Conservation (phyloP, 1,140 invertebrate species). For the Colletes latitarsis region DNA sequence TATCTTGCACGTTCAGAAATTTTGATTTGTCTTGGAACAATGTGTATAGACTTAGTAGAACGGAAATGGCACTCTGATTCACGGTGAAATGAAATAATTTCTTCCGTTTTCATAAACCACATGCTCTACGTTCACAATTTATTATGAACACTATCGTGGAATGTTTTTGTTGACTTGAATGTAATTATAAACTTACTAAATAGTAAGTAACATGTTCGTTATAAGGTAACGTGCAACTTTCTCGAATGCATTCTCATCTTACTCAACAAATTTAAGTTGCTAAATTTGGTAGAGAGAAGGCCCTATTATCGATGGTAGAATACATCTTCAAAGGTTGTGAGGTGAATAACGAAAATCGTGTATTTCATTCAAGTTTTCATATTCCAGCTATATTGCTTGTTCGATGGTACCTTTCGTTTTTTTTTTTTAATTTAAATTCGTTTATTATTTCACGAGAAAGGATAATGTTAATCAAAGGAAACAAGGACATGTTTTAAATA, state of each 20-base stretch:
- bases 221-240: neutral
- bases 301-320: slow-evolving; percentile 12
- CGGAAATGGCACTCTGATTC: slow-evolving; percentile 73
- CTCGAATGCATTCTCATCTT: slow-evolving; percentile 71
- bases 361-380: slow-evolving; percentile 23
- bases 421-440: neutral
- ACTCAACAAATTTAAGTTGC: slow-evolving; percentile 75
- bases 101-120: slow-evolving; percentile 43
- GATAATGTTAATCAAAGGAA: slow-evolving; percentile 28
- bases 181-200: neutral
- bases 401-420: neutral
- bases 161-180: neutral
- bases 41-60: slow-evolving; percentile 34
- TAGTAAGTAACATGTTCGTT: slow-evolving; percentile 4
- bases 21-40: slow-evolving; percentile 62
- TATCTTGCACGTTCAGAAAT: slow-evolving; percentile 46
- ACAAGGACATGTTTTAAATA: slow-evolving; percentile 32
- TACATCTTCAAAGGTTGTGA: neutral
- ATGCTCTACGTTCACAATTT: slow-evolving; percentile 7
- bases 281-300: slow-evolving; percentile 78
- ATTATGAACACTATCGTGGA: neutral
- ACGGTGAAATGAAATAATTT: slow-evolving; percentile 64
- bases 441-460: neutral
- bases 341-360: slow-evolving; percentile 5
- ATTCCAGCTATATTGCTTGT: neutral